These are phyloP conservation scores for Trichonephila clavata DNA, from an alignment of 1,140 invertebrate species.

Conservation along the genomic window DNA sequence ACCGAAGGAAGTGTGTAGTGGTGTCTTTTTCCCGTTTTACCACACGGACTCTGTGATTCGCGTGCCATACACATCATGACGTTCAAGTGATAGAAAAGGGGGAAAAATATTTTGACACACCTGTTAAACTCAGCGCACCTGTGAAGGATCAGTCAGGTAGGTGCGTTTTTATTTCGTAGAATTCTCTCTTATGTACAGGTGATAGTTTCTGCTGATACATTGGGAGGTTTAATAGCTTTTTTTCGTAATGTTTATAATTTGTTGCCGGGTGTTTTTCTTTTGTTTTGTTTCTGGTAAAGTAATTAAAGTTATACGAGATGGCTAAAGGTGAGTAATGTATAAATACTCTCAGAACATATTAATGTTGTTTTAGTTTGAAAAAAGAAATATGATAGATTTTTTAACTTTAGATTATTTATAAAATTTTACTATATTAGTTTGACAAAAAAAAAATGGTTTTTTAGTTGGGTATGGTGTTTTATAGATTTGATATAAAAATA, in stretches of 20 bases:
- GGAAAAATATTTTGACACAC: conserved; percentile 50
- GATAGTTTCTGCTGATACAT: conserved; percentile 18
- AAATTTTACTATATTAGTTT: no score
- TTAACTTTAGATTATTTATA: no score
- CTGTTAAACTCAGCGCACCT: conserved; percentile 65
- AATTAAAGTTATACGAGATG: background rate
- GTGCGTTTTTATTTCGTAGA: conserved; percentile 58
- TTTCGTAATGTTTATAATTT: conserved; percentile 33
- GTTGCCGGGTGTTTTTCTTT: background rate
- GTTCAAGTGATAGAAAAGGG: conserved; percentile 52
- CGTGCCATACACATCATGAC: conserved; percentile 43
- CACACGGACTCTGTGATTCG: background rate
- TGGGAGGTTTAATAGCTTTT: background rate
- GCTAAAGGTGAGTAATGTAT: no score
- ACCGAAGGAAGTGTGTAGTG: conserved; percentile 19
- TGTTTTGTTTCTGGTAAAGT: background rate
- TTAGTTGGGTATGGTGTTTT: no score
- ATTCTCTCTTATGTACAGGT: background rate
- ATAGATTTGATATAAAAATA: no score
- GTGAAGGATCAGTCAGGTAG: conserved; percentile 53
- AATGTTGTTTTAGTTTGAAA: no score
- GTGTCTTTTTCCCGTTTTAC: conserved; percentile 36
- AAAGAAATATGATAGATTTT: no score
- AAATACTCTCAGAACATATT: no score
- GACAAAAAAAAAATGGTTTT: no score